phyloP scores from a whole-genome alignment of 2,797 vertebrate species.

The Onychomys arenicola region DNA sequence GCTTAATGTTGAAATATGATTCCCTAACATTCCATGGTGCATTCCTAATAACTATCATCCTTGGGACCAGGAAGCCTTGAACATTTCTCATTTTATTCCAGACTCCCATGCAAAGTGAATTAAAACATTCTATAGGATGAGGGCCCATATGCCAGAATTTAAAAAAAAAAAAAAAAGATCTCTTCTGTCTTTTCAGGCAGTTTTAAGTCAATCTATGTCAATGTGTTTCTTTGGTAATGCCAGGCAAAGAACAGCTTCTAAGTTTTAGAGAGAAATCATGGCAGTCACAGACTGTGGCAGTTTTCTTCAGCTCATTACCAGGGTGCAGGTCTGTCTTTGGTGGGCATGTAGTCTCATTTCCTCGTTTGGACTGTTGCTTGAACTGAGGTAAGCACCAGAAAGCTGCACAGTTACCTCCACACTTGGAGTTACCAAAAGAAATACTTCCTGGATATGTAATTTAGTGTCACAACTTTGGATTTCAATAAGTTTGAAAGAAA shows the following conservation, averaged over 20 bases:
- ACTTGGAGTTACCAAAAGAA: not conserved
- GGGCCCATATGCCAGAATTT: not conserved
- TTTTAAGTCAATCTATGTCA: not conserved
- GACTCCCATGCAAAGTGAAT: not conserved
- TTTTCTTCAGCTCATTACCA: not conserved
- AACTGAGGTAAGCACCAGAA: not conserved
- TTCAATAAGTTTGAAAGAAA: not conserved
- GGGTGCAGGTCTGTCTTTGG: too few species aligned
- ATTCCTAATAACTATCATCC: not conserved
- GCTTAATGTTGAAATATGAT: not conserved
- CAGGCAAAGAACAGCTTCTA: not conserved
- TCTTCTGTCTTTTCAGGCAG: not conserved
- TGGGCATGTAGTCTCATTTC: not conserved
- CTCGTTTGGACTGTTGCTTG: not conserved
- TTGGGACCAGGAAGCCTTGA: not conserved
- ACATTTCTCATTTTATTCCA: not conserved
- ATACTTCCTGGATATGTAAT: not conserved
- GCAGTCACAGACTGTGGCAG: not conserved
- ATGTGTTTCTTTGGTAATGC: not conserved
- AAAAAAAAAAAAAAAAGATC: not conserved
- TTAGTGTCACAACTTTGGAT: not conserved
- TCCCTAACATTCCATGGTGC: not conserved
- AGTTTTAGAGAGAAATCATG: not conserved
- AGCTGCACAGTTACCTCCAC: not conserved
- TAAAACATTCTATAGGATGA: not conserved